phyloP scores from a whole-genome alignment of 2,113 vertebrate genomes.

The Corythornis vintsioides region DNA sequence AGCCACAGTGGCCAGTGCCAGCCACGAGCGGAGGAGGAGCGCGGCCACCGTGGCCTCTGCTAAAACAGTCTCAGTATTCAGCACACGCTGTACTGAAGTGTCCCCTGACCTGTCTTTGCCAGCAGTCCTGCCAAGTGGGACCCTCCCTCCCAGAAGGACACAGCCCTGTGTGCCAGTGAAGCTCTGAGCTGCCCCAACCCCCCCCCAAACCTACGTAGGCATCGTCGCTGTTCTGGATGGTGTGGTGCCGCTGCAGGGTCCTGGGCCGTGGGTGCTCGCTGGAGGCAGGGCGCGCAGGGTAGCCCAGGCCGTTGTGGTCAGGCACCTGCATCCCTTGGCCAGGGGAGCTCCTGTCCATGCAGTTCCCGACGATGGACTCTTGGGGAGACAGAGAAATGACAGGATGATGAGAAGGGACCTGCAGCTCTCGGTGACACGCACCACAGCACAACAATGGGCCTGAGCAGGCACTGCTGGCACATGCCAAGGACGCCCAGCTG shows the following conservation, averaged over 20 bases:
- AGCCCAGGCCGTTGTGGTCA: constrained; percentile 87
- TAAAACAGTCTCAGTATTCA: fast-evolving
- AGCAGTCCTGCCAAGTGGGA: not conserved
- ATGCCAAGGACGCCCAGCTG: fast-evolving
- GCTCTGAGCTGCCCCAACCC: not conserved
- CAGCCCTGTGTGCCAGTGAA: fast-evolving
- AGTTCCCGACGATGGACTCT: constrained; percentile 80
- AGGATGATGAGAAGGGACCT: not conserved
- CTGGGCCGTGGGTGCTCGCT: constrained; percentile 83
- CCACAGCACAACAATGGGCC: fast-evolving
- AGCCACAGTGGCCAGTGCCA: not conserved
- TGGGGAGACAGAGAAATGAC: not conserved
- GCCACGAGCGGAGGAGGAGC: fast-evolving
- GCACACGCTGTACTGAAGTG: fast-evolving
- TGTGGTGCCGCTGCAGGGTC: constrained; percentile 94
- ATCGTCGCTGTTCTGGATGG: constrained; percentile 97
- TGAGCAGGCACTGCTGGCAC: fast-evolving
- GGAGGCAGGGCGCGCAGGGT: constrained; percentile 74
- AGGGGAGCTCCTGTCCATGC: constrained; percentile 83
- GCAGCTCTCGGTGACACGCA: fast-evolving
- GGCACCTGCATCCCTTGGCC: constrained; percentile 88
- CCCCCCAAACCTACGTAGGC: constrained; percentile 85
- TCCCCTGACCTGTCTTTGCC: no score
- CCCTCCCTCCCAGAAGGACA: fast-evolving
- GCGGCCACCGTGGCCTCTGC: fast-evolving